Percentiles rank a stretch among this genome's conserved stretches.
These are phyloP conservation scores for Hymenochirus boettgeri DNA, from an alignment of 2,113 vertebrate genomes.

Conservation along the genomic window DNA sequence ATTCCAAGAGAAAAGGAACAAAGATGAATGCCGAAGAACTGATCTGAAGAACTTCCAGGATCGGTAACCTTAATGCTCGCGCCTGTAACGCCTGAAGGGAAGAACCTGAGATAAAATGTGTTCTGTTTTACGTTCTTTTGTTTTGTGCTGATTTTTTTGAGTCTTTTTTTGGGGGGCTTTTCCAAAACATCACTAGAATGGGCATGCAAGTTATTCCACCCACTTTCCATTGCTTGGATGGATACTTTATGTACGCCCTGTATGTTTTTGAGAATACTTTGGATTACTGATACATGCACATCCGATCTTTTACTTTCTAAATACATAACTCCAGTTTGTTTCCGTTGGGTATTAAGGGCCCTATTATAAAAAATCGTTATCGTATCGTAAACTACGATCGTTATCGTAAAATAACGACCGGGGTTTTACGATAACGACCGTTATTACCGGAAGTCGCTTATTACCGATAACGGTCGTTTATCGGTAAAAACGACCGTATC, in stretches of 20 bases:
- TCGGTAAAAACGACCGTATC: no score
- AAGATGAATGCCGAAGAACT: constrained; percentile 20
- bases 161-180: constrained; percentile 31
- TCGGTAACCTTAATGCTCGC: background rate
- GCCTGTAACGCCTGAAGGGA: background rate
- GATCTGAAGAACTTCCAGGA: constrained; percentile 4
- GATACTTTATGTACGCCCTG: no score
- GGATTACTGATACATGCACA: constrained; percentile 47
- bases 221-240: no score
- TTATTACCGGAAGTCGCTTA: no score
- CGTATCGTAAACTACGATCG: no score
- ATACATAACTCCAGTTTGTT: constrained; percentile 32
- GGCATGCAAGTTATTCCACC: constrained; percentile 71
- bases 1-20: no score
- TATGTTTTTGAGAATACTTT: constrained; percentile 49
- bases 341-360: constrained; percentile 54
- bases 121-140: constrained; percentile 17
- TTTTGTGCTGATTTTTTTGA: background rate
- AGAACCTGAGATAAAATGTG: background rate
- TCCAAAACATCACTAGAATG: constrained; percentile 53
- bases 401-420: no score
- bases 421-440: no score
- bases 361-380: no score
- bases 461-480: no score
- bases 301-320: constrained; percentile 55